Conservation (phyloP, 2,113 vertebrate genomes). For the Anseranas semipalmata region DNA sequence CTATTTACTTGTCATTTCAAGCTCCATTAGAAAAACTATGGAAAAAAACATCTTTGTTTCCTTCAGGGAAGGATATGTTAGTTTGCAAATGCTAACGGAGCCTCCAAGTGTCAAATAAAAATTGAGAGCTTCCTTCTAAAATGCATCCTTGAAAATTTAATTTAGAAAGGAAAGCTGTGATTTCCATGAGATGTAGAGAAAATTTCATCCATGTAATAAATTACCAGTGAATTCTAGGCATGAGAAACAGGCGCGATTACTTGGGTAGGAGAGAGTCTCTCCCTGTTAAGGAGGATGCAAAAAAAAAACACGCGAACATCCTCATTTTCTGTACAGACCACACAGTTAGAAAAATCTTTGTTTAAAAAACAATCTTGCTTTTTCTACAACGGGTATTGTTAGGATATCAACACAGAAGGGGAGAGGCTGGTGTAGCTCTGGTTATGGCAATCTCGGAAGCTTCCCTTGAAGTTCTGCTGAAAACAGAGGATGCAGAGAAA, state of each 20-base stretch:
- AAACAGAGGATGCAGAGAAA: not conserved
- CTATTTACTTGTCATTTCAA: not conserved
- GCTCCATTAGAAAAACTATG: not conserved
- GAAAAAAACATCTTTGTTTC: not conserved
- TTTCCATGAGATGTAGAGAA: not conserved
- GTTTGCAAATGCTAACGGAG: not conserved
- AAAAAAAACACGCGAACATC: not conserved
- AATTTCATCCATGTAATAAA: not conserved
- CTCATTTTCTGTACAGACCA: not conserved
- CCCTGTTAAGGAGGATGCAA: not conserved
- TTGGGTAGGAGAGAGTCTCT: not conserved
- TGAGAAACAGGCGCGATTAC: not conserved
- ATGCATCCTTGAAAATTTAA: not conserved
- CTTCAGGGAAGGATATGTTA: not conserved
- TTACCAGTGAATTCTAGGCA: not conserved
- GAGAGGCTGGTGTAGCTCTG: not conserved
- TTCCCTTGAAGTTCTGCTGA: not conserved
- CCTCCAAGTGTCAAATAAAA: not conserved
- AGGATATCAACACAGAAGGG: not conserved
- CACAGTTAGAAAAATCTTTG: not conserved
- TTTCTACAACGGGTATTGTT: not conserved
- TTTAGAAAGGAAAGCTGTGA: not conserved
- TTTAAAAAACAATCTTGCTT: not conserved
- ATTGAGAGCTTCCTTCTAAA: not conserved
- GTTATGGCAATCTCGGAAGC: fast-evolving